Evolutionary conservation across 2,888 invertebrate species (phyloP).

Genomic region (Ryuthela nishihirai): DNA sequence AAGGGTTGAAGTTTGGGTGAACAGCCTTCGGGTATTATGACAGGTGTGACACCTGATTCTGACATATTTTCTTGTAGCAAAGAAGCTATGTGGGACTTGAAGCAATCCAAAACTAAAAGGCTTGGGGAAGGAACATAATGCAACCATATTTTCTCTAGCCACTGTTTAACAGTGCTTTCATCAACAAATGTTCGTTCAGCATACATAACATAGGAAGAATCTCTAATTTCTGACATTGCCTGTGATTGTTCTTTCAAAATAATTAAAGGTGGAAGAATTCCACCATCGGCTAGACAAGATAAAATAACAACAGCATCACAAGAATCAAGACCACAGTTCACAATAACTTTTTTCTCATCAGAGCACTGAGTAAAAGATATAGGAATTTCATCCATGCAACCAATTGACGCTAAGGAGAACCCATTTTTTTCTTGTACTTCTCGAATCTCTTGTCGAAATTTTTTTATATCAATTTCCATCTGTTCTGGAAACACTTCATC

Average conservation of each 20-base stretch:
- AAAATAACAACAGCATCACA: conserved; percentile 30
- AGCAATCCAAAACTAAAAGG: conserved; percentile 28
- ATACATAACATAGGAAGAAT: conserved; percentile 11
- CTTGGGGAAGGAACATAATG: conserved; percentile 22
- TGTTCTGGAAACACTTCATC: conserved; percentile 29
- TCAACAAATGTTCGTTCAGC: conserved; percentile 17
- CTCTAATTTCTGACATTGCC: not conserved
- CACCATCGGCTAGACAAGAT: conserved; percentile 27
- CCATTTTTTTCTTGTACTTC: conserved; percentile 27
- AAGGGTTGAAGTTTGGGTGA: conserved; percentile 32
- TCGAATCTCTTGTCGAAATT: conserved; percentile 15
- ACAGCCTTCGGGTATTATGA: conserved; percentile 32
- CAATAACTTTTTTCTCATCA: conserved; percentile 17
- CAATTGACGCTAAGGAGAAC: conserved; percentile 21
- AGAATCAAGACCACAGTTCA: conserved; percentile 30
- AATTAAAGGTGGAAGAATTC: conserved; percentile 25
- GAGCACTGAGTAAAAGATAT: conserved; percentile 19
- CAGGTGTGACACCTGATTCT: conserved; percentile 27
- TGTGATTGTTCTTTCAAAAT: conserved; percentile 8
- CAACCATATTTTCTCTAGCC: conserved; percentile 27
- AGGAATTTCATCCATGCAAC: conserved; percentile 33
- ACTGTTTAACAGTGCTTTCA: conserved; percentile 1
- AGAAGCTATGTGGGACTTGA: conserved; percentile 13
- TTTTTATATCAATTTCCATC: conserved; percentile 26
- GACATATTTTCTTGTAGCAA: conserved; percentile 19